phyloP scores from a whole-genome alignment of 2,888 invertebrate genomes.

The Melanargia galathea region DNA sequence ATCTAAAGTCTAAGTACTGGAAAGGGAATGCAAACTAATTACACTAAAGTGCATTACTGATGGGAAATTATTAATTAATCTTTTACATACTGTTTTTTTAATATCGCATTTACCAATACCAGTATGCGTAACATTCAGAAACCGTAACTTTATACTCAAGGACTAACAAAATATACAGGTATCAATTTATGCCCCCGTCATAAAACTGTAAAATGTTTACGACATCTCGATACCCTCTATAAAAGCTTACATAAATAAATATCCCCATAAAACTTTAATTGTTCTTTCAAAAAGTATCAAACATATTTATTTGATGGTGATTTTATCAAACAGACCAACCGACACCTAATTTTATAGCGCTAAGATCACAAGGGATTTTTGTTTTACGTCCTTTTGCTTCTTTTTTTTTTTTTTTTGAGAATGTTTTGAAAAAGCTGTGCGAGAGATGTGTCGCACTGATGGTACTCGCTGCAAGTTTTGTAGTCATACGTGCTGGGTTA shows the following conservation, averaged over 20 bases:
- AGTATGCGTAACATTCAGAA: background rate
- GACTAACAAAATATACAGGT: slow-evolving; percentile 20
- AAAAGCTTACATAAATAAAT: slow-evolving; percentile 29
- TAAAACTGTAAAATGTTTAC: slow-evolving; percentile 35
- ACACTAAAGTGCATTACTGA: background rate
- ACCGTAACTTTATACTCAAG: slow-evolving; percentile 7
- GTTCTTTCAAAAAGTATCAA: slow-evolving; percentile 17
- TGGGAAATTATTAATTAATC: background rate
- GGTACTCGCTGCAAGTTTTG: no score
- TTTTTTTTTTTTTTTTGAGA: no score
- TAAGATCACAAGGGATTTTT: background rate
- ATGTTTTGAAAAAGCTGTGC: no score
- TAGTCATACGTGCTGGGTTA: no score
- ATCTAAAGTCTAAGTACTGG: background rate
- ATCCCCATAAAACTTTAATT: slow-evolving; percentile 31
- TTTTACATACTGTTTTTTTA: background rate
- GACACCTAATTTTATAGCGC: slow-evolving; percentile 20
- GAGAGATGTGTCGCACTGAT: no score
- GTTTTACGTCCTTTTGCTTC: background rate
- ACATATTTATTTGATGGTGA: slow-evolving; percentile 17
- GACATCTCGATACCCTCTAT: slow-evolving; percentile 21
- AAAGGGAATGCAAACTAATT: background rate
- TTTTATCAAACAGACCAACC: slow-evolving; percentile 32
- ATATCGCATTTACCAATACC: background rate
- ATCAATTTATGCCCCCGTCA: slow-evolving; percentile 23